Conservation (phyloP, 2,797 vertebrate genomes). For the Toxotes lorentzi region DNA sequence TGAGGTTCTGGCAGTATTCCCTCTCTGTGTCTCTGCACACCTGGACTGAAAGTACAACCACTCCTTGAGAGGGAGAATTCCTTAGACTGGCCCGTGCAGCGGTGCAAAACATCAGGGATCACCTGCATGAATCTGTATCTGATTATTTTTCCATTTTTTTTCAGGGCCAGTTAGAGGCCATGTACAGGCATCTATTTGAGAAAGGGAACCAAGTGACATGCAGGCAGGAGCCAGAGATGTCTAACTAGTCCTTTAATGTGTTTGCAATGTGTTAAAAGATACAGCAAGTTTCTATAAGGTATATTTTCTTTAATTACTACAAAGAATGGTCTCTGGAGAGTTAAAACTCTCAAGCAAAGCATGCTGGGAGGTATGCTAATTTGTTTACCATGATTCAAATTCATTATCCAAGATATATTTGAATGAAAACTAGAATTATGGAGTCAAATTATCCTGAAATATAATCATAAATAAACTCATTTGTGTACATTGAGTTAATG, state of each 20-base stretch:
- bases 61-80: constrained; percentile 51
- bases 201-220: constrained; percentile 17
- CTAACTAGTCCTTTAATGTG: neutral
- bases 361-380: neutral
- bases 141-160: constrained; percentile 26
- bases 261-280: neutral
- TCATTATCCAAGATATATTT: neutral
- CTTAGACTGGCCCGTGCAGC: constrained; percentile 47
- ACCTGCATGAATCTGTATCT: constrained; percentile 50
- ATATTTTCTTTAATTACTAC: neutral
- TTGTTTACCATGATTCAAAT: neutral
- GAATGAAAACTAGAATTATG: neutral
- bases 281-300: neutral
- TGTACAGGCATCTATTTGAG: constrained; percentile 11
- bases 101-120: constrained; percentile 59
- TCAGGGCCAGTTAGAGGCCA: constrained; percentile 3
- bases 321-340: neutral
- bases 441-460: neutral
- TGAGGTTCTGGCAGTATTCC: constrained; percentile 69
- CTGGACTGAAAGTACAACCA: constrained; percentile 70
- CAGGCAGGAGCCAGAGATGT: constrained; percentile 8
- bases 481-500: neutral
- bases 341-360: neutral
- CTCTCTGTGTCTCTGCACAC: constrained; percentile 67
- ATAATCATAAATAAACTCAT: neutral